phyloP scores from a whole-genome alignment of 2,797 vertebrate genomes.

The Tiaroga cobitis region DNA sequence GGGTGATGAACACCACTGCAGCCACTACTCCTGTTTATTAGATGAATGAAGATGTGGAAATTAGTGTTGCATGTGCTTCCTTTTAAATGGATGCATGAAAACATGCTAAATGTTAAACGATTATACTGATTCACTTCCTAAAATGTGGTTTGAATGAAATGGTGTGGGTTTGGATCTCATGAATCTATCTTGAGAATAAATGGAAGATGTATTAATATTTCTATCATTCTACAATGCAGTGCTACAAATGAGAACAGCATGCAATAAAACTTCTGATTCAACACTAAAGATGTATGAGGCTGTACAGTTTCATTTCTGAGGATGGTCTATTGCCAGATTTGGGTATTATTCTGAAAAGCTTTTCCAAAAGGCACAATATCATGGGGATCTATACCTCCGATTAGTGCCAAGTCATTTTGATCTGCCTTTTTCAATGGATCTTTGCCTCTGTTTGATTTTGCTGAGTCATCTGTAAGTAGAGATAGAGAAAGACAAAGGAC shows the following conservation, averaged over 20 bases:
- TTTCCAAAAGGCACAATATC: constrained; percentile 52
- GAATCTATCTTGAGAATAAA: background rate
- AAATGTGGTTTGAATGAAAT: background rate
- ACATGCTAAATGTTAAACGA: background rate
- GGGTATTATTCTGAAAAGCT: constrained; percentile 56
- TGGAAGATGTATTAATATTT: background rate
- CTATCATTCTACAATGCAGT: background rate
- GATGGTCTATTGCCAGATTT: constrained; percentile 49
- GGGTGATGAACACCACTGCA: constrained; percentile 89
- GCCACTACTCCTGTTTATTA: constrained; percentile 87
- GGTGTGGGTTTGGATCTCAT: background rate
- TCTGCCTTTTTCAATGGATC: constrained; percentile 82
- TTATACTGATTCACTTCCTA: background rate
- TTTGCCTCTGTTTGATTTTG: constrained; percentile 76
- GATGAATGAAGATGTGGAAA: background rate
- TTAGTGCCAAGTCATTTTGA: constrained; percentile 88
- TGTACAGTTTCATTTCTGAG: background rate
- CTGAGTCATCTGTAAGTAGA: constrained; percentile 70
- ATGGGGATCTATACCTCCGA: constrained; percentile 85
- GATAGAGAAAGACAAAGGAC: constrained; percentile 44
- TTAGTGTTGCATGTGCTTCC: background rate
- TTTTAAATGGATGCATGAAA: background rate
- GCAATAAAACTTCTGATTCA: background rate
- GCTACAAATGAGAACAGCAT: constrained; percentile 12
- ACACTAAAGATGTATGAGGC: constrained; percentile 1